Conservation (phyloP, 2,113 vertebrate species). For the Ciconia boyciana region DNA sequence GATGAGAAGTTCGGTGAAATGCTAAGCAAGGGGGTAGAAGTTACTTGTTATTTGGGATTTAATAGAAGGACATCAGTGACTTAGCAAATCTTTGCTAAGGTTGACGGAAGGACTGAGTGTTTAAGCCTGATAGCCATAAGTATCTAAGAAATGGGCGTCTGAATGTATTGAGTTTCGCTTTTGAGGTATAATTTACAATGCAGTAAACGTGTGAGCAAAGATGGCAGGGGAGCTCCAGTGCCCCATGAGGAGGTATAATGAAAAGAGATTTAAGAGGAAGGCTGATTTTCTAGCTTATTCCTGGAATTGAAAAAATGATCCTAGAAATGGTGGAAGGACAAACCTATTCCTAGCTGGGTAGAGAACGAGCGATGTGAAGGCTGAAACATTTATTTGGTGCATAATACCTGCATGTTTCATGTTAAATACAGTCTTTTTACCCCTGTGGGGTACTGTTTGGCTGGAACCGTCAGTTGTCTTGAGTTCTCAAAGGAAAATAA, state of each 20-base stretch:
- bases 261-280: not conserved
- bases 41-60: not conserved
- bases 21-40: not conserved
- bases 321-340: not conserved
- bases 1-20: not conserved
- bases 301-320: not conserved
- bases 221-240: not conserved
- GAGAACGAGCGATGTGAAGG: not conserved
- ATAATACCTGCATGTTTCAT: not conserved
- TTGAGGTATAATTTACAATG: not conserved
- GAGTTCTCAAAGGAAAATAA: not conserved
- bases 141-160: not conserved
- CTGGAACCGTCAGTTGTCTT: not conserved
- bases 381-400: rapidly evolving
- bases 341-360: not conserved
- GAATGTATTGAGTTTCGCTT: not conserved
- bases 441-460: not conserved
- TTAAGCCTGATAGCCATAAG: not conserved
- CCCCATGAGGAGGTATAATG: not conserved
- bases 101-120: not conserved
- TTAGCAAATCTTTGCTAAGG: no score
- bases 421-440: not conserved
- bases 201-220: not conserved
- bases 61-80: not conserved
- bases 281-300: not conserved